Evolutionary conservation across 2,113 vertebrate species (phyloP), one percentile per base, ranked within the genome.

Genomic region (Hippocampus abdominalis): DNA sequence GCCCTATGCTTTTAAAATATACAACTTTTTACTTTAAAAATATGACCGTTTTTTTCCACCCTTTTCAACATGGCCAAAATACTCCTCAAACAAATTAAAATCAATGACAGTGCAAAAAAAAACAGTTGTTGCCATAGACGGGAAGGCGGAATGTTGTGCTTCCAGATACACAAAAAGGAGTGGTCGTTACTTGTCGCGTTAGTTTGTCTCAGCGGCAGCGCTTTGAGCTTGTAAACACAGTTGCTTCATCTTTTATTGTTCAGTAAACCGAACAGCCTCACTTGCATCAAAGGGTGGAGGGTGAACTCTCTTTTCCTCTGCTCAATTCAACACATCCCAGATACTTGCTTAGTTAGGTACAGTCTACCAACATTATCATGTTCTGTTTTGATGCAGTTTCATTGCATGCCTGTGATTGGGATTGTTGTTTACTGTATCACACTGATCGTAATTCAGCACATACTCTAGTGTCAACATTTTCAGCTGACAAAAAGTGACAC

Each of bases 131-230:
- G n/a, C 67, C 60, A 51, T 85, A 42, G 1, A 81, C 62, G 20
- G 85, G 82, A 86, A 76, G 81, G 88, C 76, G 81, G 86, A 85
- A 85, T 91, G 86, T 82, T 79, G 62, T 80, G 75, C 78, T 62
- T 84, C 68, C 64, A 68, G 54, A 54, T 59, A 23, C 54, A 60
- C 53, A 57, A n/a, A 59, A 60, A 68, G 32, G 59, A 80, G 72
- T 48, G 72, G 65, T 68, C 64, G 60, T 56, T 46, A 64, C 66
- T 70, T 46, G 5, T 71, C 64, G 40, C 63, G 25, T 20, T 51
- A 25, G n/a, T 23, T 75, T 39, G 18, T 67, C 25, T 29, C 75
- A 46, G 75, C 81, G 8, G 60, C 13, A 69, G 60, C 8, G 9
- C 51, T 54, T 54, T 46, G 21, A 49, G 23, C 23, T 36, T 73